phyloP scores from a whole-genome alignment of 2,113 vertebrate genomes.

The Bufo gargarizans region DNA sequence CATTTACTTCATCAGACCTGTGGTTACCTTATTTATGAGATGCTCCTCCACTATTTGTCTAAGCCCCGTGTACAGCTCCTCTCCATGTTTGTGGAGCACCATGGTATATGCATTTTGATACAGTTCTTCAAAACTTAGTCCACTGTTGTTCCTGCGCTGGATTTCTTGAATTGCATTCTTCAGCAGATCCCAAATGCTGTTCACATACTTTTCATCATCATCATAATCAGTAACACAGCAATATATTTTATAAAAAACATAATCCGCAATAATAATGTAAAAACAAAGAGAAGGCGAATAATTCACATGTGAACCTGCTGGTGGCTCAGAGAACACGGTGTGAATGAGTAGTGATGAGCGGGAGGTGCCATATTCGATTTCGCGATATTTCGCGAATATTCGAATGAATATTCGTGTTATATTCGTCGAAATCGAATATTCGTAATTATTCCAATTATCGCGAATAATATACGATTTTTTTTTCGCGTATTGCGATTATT shows the following conservation, averaged over 20 bases:
- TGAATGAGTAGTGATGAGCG: too few species aligned
- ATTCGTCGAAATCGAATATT: too few species aligned
- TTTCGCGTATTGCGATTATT: too few species aligned
- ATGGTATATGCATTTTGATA: conserved; percentile 99
- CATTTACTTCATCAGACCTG: neutral
- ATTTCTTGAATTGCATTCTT: conserved; percentile 99
- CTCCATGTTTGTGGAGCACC: conserved; percentile 98
- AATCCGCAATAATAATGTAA: too few species aligned
- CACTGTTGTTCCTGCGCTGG: conserved; percentile 99
- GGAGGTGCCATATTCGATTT: too few species aligned
- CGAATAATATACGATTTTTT: too few species aligned
- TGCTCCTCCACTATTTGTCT: conserved; percentile 97
- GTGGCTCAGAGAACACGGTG: too few species aligned
- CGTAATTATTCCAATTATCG: too few species aligned
- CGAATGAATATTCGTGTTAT: too few species aligned
- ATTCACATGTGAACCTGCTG: too few species aligned
- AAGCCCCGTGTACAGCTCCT: conserved; percentile 97
- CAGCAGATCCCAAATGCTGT: conserved; percentile 98
- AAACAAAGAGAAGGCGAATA: too few species aligned
- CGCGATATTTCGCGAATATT: too few species aligned
- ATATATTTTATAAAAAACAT: conserved; percentile 1
- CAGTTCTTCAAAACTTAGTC: conserved; percentile 98
- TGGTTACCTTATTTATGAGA: conserved; percentile 95
- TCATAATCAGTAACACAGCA: conserved; percentile 88
- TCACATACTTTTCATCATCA: conserved; percentile 99